Evolutionary conservation across 1,140 invertebrate genomes (phyloP).

Genomic region (Ganaspis sp.): DNA sequence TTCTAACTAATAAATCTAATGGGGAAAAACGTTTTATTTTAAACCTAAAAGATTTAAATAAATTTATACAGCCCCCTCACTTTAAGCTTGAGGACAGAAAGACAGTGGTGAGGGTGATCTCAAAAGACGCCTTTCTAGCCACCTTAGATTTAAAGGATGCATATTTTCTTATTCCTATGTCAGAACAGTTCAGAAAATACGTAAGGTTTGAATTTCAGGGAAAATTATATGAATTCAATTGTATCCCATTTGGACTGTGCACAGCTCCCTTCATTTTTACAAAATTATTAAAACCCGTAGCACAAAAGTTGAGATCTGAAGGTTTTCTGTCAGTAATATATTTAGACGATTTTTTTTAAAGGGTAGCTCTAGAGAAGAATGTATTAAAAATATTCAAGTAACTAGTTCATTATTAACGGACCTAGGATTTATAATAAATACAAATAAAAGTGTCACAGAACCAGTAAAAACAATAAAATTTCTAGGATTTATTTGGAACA

Average conservation of each 20-base stretch:
- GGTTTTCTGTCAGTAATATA: background rate
- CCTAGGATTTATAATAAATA: background rate
- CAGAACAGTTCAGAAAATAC: background rate
- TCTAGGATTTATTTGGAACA: background rate
- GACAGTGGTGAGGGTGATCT: background rate
- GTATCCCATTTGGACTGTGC: background rate
- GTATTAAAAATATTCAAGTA: background rate
- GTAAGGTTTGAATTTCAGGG: background rate
- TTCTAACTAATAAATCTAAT: slow-evolving; percentile 37
- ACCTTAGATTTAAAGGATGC: background rate
- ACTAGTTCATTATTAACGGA: background rate
- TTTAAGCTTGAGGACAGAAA: too few relatives aligned
- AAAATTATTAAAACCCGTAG: background rate
- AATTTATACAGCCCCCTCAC: slow-evolving; percentile 18
- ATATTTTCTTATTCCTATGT: background rate
- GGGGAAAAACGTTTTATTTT: slow-evolving; percentile 37
- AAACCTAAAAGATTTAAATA: slow-evolving; percentile 40
- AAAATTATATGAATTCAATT: background rate
- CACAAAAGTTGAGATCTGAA: background rate
- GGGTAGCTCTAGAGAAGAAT: background rate
- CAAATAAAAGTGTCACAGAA: background rate
- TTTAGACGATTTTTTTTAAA: background rate
- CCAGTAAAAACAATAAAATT: background rate
- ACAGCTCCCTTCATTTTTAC: background rate
- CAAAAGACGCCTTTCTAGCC: background rate